Percentiles rank a stretch among this genome's conserved stretches.
Conservation (phyloP, 2,113 vertebrate genomes). For the Falco punctatus region DNA sequence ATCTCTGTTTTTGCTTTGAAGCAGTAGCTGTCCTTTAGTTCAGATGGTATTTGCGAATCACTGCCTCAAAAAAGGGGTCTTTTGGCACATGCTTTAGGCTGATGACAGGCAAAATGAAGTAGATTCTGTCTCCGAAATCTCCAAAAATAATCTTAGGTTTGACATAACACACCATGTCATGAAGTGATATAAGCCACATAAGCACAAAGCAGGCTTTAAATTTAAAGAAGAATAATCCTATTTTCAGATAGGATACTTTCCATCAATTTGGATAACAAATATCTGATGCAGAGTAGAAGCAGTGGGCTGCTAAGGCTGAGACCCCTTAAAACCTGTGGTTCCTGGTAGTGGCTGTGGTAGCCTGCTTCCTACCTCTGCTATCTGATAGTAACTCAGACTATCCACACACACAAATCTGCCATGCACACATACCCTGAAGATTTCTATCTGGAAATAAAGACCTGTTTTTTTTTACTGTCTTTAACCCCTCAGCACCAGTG, state of each 20-base stretch:
- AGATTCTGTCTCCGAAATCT: conserved; percentile 62
- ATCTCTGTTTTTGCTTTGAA: conserved; percentile 37
- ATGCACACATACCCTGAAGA: not conserved
- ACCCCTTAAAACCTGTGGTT: not conserved
- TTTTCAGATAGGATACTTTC: conserved; percentile 51
- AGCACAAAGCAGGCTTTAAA: conserved; percentile 61
- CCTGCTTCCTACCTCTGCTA: not conserved
- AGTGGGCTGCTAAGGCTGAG: not conserved
- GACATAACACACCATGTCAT: conserved; percentile 58
- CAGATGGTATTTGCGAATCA: conserved; percentile 53
- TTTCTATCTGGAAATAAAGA: conserved; percentile 7
- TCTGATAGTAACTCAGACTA: not conserved
- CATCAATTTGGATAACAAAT: conserved; percentile 66
- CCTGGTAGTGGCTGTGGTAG: not conserved
- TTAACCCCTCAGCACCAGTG: conserved; percentile 31
- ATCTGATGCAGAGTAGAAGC: conserved; percentile 48
- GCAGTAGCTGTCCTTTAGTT: conserved; percentile 36
- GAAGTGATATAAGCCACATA: conserved; percentile 60
- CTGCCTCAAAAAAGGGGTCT: conserved; percentile 32
- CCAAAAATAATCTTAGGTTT: conserved; percentile 65
- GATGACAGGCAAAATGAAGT: conserved; percentile 64
- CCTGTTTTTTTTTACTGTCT: not conserved
- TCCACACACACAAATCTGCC: not conserved
- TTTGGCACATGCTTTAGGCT: conserved; percentile 60
- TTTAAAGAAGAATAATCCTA: conserved; percentile 66